These are phyloP conservation scores for Lutraria rhynchaena DNA, from an alignment of 1,140 invertebrate species.

Conservation along the genomic window DNA sequence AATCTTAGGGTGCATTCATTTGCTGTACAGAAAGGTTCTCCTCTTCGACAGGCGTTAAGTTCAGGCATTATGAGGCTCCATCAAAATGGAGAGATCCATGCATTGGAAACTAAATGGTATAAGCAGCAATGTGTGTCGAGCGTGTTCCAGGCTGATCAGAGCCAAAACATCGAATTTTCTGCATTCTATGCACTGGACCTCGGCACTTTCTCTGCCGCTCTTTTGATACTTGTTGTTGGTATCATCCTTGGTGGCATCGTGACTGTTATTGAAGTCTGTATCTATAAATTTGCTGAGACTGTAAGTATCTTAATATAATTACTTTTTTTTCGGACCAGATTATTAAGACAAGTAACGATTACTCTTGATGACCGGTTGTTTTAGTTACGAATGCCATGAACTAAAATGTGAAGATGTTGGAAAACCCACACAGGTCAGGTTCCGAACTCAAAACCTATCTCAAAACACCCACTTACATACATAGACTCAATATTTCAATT, in stretches of 20 bases:
- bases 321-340: too few relatives aligned
- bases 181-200: constrained; percentile 63
- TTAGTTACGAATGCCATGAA: too few relatives aligned
- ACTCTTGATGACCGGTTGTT: too few relatives aligned
- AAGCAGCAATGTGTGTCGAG: constrained; percentile 49
- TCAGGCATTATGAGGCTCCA: constrained; percentile 56
- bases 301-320: constrained; percentile 42
- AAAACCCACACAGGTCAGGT: too few relatives aligned
- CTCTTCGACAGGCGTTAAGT: constrained; percentile 40
- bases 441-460: too few relatives aligned
- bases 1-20: constrained; percentile 55
- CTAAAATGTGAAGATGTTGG: too few relatives aligned
- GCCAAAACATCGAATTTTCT: not conserved
- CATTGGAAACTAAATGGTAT: constrained; percentile 69
- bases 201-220: constrained; percentile 69
- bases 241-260: constrained; percentile 63
- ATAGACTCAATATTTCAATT: too few relatives aligned
- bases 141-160: constrained; percentile 22
- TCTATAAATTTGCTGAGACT: constrained; percentile 66
- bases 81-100: constrained; percentile 57
- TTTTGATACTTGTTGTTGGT: constrained; percentile 67
- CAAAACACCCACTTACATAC: too few relatives aligned
- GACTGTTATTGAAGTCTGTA: constrained; percentile 61
- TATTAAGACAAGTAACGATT: too few relatives aligned
- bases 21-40: constrained; percentile 39